A percentile compares a stretch with the other conserved stretches of the same genome.
phyloP scores from a whole-genome alignment of 2,888 invertebrate genomes.

The Serripes groenlandicus region DNA sequence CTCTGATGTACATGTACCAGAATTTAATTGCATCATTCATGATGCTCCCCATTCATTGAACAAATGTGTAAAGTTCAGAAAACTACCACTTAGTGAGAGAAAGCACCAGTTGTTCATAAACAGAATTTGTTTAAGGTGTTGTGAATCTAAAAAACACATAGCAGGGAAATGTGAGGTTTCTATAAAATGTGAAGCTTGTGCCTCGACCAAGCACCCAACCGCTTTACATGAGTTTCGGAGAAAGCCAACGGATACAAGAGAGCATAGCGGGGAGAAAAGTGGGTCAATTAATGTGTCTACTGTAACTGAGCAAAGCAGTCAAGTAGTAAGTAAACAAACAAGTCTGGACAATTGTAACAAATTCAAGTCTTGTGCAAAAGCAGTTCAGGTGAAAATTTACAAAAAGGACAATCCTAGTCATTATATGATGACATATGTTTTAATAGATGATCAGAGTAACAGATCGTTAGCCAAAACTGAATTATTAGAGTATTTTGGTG shows the following conservation, averaged over 20 bases:
- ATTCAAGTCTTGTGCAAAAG: constrained; percentile 51
- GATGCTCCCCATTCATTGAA: constrained; percentile 23
- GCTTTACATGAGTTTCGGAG: constrained; percentile 15
- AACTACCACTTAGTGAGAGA: constrained; percentile 23
- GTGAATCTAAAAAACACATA: constrained; percentile 15
- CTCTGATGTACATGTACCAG: too few relatives aligned
- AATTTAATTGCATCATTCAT: constrained; percentile 11
- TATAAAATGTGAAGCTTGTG: constrained; percentile 16
- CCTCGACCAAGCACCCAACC: constrained; percentile 20
- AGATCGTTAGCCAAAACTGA: constrained; percentile 36
- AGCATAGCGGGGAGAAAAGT: constrained; percentile 22
- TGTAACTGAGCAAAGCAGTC: not conserved
- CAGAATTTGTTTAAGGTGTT: constrained; percentile 34
- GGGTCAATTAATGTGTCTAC: too few relatives aligned
- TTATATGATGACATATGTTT: constrained; percentile 22
- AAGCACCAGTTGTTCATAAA: constrained; percentile 9
- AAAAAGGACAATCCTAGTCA: constrained; percentile 14
- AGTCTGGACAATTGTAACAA: not conserved
- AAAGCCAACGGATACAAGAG: not conserved
- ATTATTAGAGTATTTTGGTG: constrained; percentile 26
- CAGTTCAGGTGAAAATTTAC: constrained; percentile 36
- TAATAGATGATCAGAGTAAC: constrained; percentile 59
- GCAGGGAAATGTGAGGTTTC: constrained; percentile 10
- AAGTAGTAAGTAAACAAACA: not conserved
- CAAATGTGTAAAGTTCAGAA: constrained; percentile 29